phyloP scores from a whole-genome alignment of 2,797 vertebrate species.

The Nothura maculosa region DNA sequence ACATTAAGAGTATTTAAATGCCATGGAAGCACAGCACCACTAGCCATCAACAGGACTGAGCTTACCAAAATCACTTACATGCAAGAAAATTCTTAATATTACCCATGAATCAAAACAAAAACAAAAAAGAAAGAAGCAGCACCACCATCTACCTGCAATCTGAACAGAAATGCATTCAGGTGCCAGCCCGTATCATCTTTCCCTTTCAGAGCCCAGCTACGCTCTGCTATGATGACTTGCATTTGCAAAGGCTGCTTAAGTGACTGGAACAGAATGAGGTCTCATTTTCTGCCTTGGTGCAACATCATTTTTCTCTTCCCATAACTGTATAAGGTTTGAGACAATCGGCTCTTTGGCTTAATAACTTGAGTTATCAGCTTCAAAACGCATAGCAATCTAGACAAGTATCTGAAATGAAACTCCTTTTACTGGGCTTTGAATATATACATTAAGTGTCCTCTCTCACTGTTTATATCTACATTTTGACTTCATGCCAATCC shows the following conservation, averaged over 20 bases:
- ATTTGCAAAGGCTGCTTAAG: background rate
- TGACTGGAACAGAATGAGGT: background rate
- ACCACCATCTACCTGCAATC: background rate
- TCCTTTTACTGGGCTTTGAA: background rate
- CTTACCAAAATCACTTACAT: background rate
- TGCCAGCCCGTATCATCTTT: background rate
- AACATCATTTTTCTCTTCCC: background rate
- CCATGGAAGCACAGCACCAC: fast-evolving
- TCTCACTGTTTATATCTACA: background rate
- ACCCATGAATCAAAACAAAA: fast-evolving
- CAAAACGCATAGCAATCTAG: background rate
- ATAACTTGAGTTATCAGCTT: background rate
- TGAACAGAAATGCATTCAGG: fast-evolving
- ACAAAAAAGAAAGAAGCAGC: no score
- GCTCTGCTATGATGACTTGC: background rate
- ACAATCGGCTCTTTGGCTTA: background rate
- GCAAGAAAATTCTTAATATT: background rate
- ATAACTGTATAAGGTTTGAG: background rate
- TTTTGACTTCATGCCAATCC: background rate
- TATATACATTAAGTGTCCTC: background rate
- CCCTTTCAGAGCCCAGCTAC: background rate
- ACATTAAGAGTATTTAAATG: background rate
- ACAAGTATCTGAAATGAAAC: background rate
- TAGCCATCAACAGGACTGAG: background rate
- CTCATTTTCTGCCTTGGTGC: background rate